Base-by-base conservation (phyloP, 2,113 vertebrate species). In the Tachycineta bicolor region DNA sequence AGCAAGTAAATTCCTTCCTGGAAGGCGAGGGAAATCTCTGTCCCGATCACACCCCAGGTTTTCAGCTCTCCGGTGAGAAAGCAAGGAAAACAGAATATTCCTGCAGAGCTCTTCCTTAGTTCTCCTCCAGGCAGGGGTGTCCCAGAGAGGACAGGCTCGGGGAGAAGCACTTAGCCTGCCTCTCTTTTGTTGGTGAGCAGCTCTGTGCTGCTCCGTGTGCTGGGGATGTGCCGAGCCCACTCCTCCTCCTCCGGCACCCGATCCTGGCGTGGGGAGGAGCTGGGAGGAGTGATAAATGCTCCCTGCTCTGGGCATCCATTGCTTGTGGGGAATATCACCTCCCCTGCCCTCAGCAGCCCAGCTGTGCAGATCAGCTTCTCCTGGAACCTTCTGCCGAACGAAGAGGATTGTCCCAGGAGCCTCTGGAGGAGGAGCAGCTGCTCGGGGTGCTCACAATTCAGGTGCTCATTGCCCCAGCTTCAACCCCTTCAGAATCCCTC, bases 101-200 rank as follows among this genome's bases (percentile, higher is more conserved):
- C 56, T 87, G 46, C 55, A 74, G 58, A 93, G 12, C 22, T 37
- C 13, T 24, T 37, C 44, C 39, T 50, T 15, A 6, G 39, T 9
- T 80, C 18, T 68, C 43, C 6, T 17, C 29, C 56, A 23, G 49
- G 34, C 14, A 50, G 44, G 34, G 49, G 10, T 73, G 22, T 86
- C 49, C 41, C 25, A 10, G 79, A 81, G 50, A 17, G 69, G 34
- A 15, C 34, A 25, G 53, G 63, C 23, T 55, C 18, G 26, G 52
- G 6, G 63, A 50, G 49, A 34, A 39, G n/a, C 3, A 1, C 59
- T 22, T 0, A 6, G 2, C 3, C 63, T 46, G 23, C 63, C 12
- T 22, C 34, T n/a, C 74, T 15, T 24, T 20, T 31, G 34, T 4
- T 1, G 0, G 6, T 23, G 11, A 3, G 3, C 20, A 52, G 6